These are phyloP conservation scores for Phalanger gymnotis DNA, from an alignment of 2,797 vertebrate genomes.

Conservation along the genomic window DNA sequence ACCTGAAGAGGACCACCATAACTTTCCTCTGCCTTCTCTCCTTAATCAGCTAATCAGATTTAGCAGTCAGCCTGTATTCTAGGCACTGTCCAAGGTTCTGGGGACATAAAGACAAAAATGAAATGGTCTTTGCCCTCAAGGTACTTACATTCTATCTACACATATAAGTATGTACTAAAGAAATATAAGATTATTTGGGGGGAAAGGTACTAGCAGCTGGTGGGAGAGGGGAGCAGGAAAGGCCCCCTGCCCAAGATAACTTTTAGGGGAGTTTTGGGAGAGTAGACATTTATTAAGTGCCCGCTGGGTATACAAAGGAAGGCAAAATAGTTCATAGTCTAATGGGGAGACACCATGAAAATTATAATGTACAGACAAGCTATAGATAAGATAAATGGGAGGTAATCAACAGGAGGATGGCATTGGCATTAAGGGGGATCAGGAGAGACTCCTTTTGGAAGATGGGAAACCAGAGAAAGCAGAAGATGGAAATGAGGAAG, in stretches of 20 bases:
- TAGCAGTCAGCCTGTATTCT: not conserved
- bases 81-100: not conserved
- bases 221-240: not conserved
- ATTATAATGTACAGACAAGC: not conserved
- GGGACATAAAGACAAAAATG: not conserved
- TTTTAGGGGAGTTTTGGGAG: not conserved
- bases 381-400: not conserved
- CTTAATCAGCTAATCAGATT: not conserved
- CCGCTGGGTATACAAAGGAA: not conserved
- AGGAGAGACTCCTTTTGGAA: not conserved
- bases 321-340: not conserved
- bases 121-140: not conserved
- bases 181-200: not conserved
- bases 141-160: not conserved
- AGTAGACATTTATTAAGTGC: not conserved
- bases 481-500: not conserved
- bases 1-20: not conserved
- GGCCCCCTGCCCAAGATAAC: not conserved
- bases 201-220: not conserved
- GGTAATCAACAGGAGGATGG: not conserved
- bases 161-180: not conserved
- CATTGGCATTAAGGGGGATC: not conserved
- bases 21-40: not conserved
- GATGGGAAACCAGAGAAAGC: not conserved
- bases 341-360: not conserved